Evolutionary conservation across 1,140 invertebrate species (phyloP).

Genomic region (Drosophila oshimai): DNA sequence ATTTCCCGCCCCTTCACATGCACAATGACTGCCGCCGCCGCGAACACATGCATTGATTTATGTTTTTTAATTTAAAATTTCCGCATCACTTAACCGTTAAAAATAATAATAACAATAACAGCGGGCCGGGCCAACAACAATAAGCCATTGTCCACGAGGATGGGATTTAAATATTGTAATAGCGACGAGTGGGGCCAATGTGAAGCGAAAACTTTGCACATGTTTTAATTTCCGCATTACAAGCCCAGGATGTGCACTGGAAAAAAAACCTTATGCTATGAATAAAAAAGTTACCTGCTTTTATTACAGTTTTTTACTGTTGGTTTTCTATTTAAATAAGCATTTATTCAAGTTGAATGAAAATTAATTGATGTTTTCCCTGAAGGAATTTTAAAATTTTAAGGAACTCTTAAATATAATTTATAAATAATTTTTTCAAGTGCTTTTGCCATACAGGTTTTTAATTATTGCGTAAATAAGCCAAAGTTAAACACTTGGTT

Average conservation of each 20-base stretch:
- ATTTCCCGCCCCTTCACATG: not conserved
- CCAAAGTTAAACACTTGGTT: too few species aligned
- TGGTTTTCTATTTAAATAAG: too few species aligned
- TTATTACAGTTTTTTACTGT: too few species aligned
- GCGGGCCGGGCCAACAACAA: conserved; percentile 41
- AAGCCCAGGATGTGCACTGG: conserved; percentile 9
- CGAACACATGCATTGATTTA: conserved; percentile 77
- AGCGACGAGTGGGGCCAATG: conserved; percentile 25
- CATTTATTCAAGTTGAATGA: too few species aligned
- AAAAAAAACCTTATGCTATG: too few species aligned
- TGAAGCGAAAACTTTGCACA: conserved; percentile 59
- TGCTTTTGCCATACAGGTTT: too few species aligned
- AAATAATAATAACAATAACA: conserved; percentile 72
- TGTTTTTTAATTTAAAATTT: conserved; percentile 83
- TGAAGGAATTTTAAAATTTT: too few species aligned
- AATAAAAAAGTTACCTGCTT: too few species aligned
- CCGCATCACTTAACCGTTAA: conserved; percentile 82
- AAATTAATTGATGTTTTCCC: too few species aligned
- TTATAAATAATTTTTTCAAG: too few species aligned
- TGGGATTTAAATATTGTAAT: conserved; percentile 72
- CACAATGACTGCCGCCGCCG: conserved; percentile 36
- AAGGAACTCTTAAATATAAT: too few species aligned
- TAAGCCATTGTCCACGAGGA: conserved; percentile 47
- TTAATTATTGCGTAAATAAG: too few species aligned
- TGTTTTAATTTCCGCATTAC: conserved; percentile 80